Evolutionary conservation across 2,113 vertebrate species (phyloP).

Genomic region (Rhipidura dahli): DNA sequence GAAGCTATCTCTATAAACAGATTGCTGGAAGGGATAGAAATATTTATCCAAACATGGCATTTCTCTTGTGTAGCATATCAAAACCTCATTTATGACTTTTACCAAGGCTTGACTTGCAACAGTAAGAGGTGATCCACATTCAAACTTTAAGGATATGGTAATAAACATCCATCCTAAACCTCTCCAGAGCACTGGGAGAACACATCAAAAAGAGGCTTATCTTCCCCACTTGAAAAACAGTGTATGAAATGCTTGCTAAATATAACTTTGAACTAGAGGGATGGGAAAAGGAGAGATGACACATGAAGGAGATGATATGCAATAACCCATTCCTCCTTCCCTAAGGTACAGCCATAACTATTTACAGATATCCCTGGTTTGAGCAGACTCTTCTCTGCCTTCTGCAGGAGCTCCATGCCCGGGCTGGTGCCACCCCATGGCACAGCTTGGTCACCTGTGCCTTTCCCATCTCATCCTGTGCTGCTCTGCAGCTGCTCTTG

Average conservation of each 20-base stretch:
- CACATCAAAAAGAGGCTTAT: not conserved
- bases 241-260: not conserved
- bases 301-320: not conserved
- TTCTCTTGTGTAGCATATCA: not conserved
- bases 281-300: not conserved
- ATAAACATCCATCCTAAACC: not conserved
- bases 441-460: not conserved
- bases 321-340: not conserved
- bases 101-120: not conserved
- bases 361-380: not conserved
- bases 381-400: not conserved
- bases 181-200: not conserved
- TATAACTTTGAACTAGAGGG: not conserved
- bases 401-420: not conserved
- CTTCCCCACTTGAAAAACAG: not conserved
- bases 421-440: not conserved
- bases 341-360: not conserved
- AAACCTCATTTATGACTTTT: not conserved
- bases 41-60: not conserved
- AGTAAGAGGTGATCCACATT: not conserved
- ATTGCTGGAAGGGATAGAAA: not conserved
- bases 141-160: not conserved
- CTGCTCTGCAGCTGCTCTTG: not conserved
- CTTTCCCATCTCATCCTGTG: fast-evolving
- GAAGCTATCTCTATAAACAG: not conserved